phyloP scores from a whole-genome alignment of 2,888 invertebrate genomes.

The Pheosia tremula region DNA sequence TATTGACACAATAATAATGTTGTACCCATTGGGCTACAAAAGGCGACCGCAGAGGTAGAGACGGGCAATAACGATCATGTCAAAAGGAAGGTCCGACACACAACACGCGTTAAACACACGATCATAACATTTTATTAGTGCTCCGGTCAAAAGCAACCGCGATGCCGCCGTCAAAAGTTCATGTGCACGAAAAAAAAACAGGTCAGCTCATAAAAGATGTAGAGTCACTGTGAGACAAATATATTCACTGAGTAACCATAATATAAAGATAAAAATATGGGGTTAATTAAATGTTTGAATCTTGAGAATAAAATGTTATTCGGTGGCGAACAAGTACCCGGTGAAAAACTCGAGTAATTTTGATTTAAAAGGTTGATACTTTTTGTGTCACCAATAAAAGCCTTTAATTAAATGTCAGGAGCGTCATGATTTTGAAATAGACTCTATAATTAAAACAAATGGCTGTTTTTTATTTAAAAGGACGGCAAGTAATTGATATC shows the following conservation, averaged over 20 bases:
- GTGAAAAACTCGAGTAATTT: not conserved
- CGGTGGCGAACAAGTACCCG: not conserved
- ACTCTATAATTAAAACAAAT: constrained; percentile 52
- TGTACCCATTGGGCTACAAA: constrained; percentile 77
- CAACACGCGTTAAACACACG: constrained; percentile 83
- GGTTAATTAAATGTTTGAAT: constrained; percentile 36
- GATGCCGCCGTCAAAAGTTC: constrained; percentile 80
- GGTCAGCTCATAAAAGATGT: constrained; percentile 81
- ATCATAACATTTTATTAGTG: constrained; percentile 85
- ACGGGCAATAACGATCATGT: constrained; percentile 80
- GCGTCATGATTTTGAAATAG: constrained; percentile 44
- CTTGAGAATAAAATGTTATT: constrained; percentile 18
- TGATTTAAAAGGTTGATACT: not conserved
- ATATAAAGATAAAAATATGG: constrained; percentile 50
- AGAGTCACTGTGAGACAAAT: constrained; percentile 73
- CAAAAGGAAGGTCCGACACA: constrained; percentile 81
- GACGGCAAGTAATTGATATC: constrained; percentile 59
- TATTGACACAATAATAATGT: constrained; percentile 82
- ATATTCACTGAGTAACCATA: constrained; percentile 55
- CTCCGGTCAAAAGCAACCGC: constrained; percentile 82
- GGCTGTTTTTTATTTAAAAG: constrained; percentile 40
- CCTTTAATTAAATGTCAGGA: constrained; percentile 19
- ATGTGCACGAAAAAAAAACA: constrained; percentile 73
- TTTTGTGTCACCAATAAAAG: not conserved
- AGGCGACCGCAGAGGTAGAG: constrained; percentile 78